A percentile compares a stretch with the other conserved stretches of the same genome.
These are phyloP conservation scores for Acrobasis suavella DNA, from an alignment of 2,888 invertebrate species.

Conservation along the genomic window DNA sequence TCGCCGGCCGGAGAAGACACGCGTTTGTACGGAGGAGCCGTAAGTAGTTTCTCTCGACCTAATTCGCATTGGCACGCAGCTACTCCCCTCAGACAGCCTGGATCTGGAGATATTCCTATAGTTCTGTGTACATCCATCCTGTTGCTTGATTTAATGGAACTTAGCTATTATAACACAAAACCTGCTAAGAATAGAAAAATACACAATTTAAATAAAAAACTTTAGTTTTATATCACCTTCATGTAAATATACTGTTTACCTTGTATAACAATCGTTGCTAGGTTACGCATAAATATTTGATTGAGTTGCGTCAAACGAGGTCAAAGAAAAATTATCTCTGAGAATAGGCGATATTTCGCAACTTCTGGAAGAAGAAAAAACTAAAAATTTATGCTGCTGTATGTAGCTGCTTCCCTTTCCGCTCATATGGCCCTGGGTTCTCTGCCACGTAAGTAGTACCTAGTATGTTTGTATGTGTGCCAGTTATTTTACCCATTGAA, in stretches of 20 bases:
- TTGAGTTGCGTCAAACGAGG: background rate
- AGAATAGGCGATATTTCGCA: background rate
- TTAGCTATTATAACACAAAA: background rate
- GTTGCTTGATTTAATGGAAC: background rate
- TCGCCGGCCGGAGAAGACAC: constrained; percentile 44
- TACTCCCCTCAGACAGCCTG: constrained; percentile 51
- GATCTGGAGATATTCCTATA: constrained; percentile 54
- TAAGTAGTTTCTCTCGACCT: constrained; percentile 71
- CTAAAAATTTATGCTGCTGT: too few relatives aligned
- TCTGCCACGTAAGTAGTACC: background rate
- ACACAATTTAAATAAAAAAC: constrained; percentile 23
- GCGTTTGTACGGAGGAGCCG: constrained; percentile 67
- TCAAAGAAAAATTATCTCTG: background rate
- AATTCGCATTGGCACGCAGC: constrained; percentile 70
- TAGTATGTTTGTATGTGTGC: too few relatives aligned
- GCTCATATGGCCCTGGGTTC: too few relatives aligned
- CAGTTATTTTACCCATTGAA: too few relatives aligned
- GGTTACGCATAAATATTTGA: constrained; percentile 26
- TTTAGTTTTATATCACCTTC: constrained; percentile 1
- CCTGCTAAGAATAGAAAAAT: constrained; percentile 5
- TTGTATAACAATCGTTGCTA: constrained; percentile 54
- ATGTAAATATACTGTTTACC: constrained; percentile 37
- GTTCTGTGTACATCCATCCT: constrained; percentile 46
- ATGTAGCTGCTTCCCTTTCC: too few relatives aligned
- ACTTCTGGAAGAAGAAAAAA: too few relatives aligned